Conservation (phyloP, 2,113 vertebrate genomes). For the Zosterops borbonicus region DNA sequence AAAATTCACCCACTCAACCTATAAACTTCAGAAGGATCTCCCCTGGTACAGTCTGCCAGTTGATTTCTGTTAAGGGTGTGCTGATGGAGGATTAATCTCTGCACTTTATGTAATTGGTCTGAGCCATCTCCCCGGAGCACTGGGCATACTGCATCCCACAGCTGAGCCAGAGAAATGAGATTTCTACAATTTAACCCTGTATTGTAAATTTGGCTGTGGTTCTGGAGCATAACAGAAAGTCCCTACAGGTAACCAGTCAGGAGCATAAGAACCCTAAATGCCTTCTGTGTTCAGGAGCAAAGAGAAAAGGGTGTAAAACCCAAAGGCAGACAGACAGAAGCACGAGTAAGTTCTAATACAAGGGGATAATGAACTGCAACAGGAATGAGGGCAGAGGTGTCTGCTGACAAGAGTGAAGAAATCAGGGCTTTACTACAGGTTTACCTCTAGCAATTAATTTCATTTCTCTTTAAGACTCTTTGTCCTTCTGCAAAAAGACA, state of each 20-base stretch:
- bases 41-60: neutral
- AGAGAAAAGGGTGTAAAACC: neutral
- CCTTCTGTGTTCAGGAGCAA: neutral
- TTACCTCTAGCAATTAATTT: neutral
- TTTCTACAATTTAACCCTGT: neutral
- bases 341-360: neutral
- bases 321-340: neutral
- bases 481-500: neutral
- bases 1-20: neutral
- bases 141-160: neutral
- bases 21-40: neutral
- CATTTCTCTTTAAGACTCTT: neutral
- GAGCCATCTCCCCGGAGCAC: neutral
- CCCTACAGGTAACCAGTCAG: neutral
- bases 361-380: neutral
- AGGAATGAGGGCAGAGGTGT: neutral
- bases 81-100: neutral
- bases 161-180: neutral
- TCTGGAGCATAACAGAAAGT: neutral
- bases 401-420: neutral
- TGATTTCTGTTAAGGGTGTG: neutral
- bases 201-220: neutral
- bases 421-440: neutral
- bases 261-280: neutral
- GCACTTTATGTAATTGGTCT: neutral